Base-by-base conservation (phyloP, 1,140 invertebrate species). In the Metopolophium dirhodum region DNA sequence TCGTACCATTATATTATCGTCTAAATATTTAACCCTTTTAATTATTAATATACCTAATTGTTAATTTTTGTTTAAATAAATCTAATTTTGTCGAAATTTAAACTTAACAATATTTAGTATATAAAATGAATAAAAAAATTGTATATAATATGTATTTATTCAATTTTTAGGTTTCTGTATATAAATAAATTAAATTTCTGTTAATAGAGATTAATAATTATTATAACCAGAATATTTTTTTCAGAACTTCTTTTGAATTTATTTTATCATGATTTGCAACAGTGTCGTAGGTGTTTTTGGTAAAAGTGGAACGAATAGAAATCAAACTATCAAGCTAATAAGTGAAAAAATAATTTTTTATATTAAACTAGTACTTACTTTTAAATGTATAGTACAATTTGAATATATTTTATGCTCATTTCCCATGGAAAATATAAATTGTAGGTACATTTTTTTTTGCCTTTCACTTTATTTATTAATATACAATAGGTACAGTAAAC, bases 281-380 rank as follows among this genome's bases (percentile, higher is more conserved):
- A n/a, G n/a, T 57, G 22, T 54, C 54, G 35, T 57, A 90, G 37
- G 7, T 45, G 41, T 61, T 61, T 37, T 26, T 37, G 89, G 54
- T 90, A 90, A 90, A 41, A 90, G 54, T 37, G 54, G 35, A 90
- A 90, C 89, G 54, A 61, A 57, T 90, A 90, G 89, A 90, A 90
- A 90, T 90, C 26, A 90, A 14, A 68, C 14, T 18, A 35, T 61
- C 61, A 30, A 68, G 41, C 22, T 20, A 57, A 90, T 35, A 61
- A 61, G 41, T 35, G 22, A 14, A 41, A 61, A 57, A 30, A 45
- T 22, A 20, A 7, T 30, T 61, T 57, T 23, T 57, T 57, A 26
- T 57, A 57, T 57, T 23, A 26, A 23, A 57, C 22, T 57, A 7
- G 22, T 57, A 57, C 23, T 23, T 57, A 23, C 22, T 57, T 30